Conservation (phyloP, 1,140 invertebrate species). For the Prorops nasuta region DNA sequence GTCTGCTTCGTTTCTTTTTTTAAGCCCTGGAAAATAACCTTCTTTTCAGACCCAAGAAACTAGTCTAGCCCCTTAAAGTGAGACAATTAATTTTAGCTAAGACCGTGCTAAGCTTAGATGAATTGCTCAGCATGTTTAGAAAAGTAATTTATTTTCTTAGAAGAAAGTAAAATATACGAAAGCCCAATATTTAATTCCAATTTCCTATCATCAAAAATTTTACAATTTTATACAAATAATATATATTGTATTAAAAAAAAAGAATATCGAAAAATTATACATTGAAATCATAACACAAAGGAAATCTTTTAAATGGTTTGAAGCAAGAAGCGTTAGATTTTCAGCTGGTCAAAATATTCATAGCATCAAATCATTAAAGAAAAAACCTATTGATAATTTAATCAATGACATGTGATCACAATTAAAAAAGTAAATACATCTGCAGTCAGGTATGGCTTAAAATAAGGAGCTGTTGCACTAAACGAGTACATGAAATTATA, state of each 20-base stretch:
- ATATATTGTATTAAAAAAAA: slow-evolving; percentile 24
- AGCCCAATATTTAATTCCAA: background rate
- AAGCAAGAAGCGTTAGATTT: slow-evolving; percentile 13
- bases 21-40: background rate
- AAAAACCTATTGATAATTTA: slow-evolving; percentile 17
- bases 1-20: background rate
- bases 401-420: slow-evolving; percentile 9
- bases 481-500: slow-evolving; percentile 7
- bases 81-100: background rate
- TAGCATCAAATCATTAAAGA: slow-evolving; percentile 22
- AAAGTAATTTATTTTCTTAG: background rate
- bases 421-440: slow-evolving; percentile 6
- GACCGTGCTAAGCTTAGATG: too few relatives aligned
- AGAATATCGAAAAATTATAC: slow-evolving; percentile 35
- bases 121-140: background rate
- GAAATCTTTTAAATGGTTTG: slow-evolving; percentile 16
- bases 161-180: background rate
- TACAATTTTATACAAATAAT: slow-evolving; percentile 24
- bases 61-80: background rate
- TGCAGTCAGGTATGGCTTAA: slow-evolving; percentile 11
- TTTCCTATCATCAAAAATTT: slow-evolving; percentile 3
- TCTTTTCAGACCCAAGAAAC: background rate
- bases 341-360: slow-evolving; percentile 21
- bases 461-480: slow-evolving; percentile 3
- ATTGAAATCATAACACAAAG: slow-evolving; percentile 21